phyloP scores from a whole-genome alignment of 2,113 vertebrate species.

The Sciurus niger region DNA sequence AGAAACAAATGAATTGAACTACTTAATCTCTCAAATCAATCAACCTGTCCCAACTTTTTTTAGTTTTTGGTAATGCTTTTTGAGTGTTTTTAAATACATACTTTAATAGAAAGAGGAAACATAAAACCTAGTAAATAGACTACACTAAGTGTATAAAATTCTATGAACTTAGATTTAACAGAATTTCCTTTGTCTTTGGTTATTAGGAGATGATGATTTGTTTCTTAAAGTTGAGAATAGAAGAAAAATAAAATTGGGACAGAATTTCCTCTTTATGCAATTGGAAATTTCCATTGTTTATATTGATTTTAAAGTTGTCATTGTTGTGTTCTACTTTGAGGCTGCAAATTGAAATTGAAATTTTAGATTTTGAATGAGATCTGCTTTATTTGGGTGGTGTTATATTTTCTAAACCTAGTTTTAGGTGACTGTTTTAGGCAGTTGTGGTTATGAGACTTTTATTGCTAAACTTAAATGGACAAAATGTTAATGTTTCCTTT shows the following conservation, averaged over 20 bases:
- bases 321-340: slow-evolving; percentile 22
- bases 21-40: slow-evolving; percentile 57
- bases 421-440: slow-evolving; percentile 20
- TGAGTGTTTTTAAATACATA: slow-evolving; percentile 54
- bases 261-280: slow-evolving; percentile 38
- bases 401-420: slow-evolving; percentile 12
- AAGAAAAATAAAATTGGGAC: slow-evolving; percentile 20
- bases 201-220: slow-evolving; percentile 51
- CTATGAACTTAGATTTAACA: slow-evolving; percentile 32
- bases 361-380: slow-evolving; percentile 45
- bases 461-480: neutral
- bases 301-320: slow-evolving; percentile 13
- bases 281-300: slow-evolving; percentile 44
- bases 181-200: slow-evolving; percentile 53
- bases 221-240: slow-evolving; percentile 61
- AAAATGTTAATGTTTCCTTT: slow-evolving; percentile 65
- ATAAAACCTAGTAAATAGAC: slow-evolving; percentile 1
- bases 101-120: slow-evolving; percentile 61
- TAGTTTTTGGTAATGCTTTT: slow-evolving; percentile 36
- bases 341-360: slow-evolving; percentile 26
- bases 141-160: neutral
- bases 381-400: slow-evolving; percentile 43
- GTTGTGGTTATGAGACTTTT: neutral
- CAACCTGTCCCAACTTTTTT: neutral
- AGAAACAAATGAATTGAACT: slow-evolving; percentile 71